These are phyloP conservation scores for Proales similis DNA, from an alignment of 1,140 invertebrate species.

Conservation along the genomic window DNA sequence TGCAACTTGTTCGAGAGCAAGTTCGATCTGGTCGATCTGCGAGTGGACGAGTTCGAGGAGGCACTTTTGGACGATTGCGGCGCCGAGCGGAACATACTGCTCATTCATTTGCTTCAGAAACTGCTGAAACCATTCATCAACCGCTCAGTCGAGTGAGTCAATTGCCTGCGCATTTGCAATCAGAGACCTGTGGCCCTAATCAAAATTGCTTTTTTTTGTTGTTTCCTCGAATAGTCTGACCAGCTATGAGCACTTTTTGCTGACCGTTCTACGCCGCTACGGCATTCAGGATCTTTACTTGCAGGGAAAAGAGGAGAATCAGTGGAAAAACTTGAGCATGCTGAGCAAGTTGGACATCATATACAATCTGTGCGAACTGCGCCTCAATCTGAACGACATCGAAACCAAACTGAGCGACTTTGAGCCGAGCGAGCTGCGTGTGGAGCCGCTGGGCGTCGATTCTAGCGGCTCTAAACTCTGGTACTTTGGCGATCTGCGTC, in stretches of 20 bases:
- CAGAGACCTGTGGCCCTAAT: not conserved
- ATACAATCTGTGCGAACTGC: slow-evolving; percentile 19
- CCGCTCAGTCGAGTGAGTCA: slow-evolving; percentile 26
- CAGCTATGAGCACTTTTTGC: slow-evolving; percentile 33
- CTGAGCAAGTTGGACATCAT: slow-evolving; percentile 31
- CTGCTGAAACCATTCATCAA: slow-evolving; percentile 25
- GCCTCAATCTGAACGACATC: slow-evolving; percentile 8
- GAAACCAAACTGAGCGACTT: slow-evolving; percentile 23
- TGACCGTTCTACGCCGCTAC: not conserved
- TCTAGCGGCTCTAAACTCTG: slow-evolving; percentile 5
- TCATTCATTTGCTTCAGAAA: slow-evolving; percentile 34
- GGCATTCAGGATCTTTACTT: slow-evolving; percentile 2
- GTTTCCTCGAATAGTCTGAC: not conserved
- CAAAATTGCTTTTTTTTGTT: slow-evolving; percentile 2
- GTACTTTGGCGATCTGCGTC: slow-evolving; percentile 32
- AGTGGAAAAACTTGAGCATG: slow-evolving; percentile 22
- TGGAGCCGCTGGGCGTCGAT: slow-evolving; percentile 33
- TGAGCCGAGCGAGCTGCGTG: slow-evolving; percentile 8
- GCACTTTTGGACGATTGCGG: slow-evolving; percentile 28
- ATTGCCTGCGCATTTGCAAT: too few species aligned
- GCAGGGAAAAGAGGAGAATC: not conserved
- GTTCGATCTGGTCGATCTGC: slow-evolving; percentile 19
- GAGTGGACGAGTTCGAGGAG: slow-evolving; percentile 33
- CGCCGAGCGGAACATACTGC: slow-evolving; percentile 21
- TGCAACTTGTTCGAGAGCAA: slow-evolving; percentile 36